phyloP scores from a whole-genome alignment of 1,140 invertebrate genomes.

The Ceratina australensis region DNA sequence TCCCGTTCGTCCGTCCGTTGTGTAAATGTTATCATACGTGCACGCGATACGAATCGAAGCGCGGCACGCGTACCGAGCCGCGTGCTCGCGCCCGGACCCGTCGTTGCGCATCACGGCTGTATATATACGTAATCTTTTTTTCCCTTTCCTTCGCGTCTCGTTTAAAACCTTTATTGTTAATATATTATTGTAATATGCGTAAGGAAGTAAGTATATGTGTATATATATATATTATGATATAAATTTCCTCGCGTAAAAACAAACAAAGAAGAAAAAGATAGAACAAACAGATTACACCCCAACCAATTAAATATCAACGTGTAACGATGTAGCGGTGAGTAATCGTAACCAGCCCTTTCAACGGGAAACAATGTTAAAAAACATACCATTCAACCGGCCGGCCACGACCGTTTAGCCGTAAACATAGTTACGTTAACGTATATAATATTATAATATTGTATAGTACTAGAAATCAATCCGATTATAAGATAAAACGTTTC shows the following conservation, averaged over 20 bases:
- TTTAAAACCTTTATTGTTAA: conserved; percentile 43
- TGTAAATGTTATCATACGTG: background rate
- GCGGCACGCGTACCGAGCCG: background rate
- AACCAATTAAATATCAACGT: conserved; percentile 78
- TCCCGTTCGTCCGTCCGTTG: background rate
- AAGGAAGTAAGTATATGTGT: conserved; percentile 54
- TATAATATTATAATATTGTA: conserved; percentile 77
- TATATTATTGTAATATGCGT: conserved; percentile 11
- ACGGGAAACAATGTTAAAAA: conserved; percentile 68
- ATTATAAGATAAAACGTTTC: conserved; percentile 54
- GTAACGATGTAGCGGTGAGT: conserved; percentile 71
- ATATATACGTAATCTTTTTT: background rate
- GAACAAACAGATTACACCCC: conserved; percentile 76
- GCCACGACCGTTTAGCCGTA: conserved; percentile 65
- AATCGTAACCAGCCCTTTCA: conserved; percentile 73
- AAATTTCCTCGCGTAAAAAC: conserved; percentile 57
- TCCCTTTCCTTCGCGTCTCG: background rate
- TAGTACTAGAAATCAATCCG: conserved; percentile 76
- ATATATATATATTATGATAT: conserved; percentile 46
- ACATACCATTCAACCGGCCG: conserved; percentile 68
- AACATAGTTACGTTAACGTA: conserved; percentile 35
- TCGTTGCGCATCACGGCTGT: background rate
- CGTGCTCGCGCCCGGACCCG: background rate
- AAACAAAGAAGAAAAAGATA: conserved; percentile 68
- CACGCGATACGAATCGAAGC: background rate